Evolutionary conservation across 2,113 vertebrate species (phyloP), one percentile per base, ranked within the genome.

Genomic region (Osmerus eperlanus): DNA sequence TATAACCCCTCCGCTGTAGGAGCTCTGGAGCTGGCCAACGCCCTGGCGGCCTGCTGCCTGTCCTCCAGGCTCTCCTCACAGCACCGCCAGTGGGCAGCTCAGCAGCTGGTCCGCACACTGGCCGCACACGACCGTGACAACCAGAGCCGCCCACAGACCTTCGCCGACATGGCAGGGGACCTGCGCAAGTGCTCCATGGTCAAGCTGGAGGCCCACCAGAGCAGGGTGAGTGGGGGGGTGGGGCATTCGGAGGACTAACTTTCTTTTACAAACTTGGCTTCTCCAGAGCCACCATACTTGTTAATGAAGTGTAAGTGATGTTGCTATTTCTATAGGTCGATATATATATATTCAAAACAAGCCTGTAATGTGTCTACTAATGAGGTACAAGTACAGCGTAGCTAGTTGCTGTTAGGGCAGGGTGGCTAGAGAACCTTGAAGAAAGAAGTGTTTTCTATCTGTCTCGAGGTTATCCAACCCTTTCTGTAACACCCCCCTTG

Each of bases 21-120:
- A 87, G 96, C 96, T 82, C 93, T 99, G 94, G 97, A 99, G 89
- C 93, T 99, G 92, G 97, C 97, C 82, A 99, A 99, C 11, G 96
- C 97, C 56, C 93, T 99, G 87, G 96, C 96, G 65, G 97, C 97
- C 51, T 99, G 96, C 92, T 99, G 97, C 93, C 94, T 99, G 59
- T 99, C 97, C 3, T 96, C 96, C 3, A 90, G 96, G 79, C 94
- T 99, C 4, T 99, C 97, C 13, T 99, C 97, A 0, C 96, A 98
- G 84, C 97, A 99, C 77, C 94, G 97, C 7, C 97, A 99, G 86
- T 99, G 97, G 97, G 97, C 96, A 3, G 95, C 97, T 7, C 97
- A 99, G 89, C 97, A 99, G 84, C 92, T 99, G 14, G 96, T 99
- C 21, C 92, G 95, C 65, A 95, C 97, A 3, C 92, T 99, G 25